Conservation (phyloP, 2,888 invertebrate genomes). For the Spodoptera littoralis region DNA sequence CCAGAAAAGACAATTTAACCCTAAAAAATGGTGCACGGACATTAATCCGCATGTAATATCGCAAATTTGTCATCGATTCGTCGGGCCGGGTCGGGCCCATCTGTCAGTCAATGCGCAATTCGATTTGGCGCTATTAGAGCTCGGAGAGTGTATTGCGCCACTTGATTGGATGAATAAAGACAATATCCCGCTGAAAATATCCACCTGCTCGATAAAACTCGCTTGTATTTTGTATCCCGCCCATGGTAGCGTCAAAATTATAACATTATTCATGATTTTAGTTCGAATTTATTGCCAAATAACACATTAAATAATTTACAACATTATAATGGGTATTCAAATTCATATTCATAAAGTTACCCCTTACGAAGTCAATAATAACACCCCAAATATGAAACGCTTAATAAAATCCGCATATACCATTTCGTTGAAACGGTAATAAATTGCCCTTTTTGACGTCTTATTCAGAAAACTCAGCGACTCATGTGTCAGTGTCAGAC, state of each 20-base stretch:
- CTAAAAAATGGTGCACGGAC: constrained; percentile 87
- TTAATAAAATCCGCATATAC: constrained; percentile 83
- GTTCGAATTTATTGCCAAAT: no score
- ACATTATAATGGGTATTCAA: constrained; percentile 35
- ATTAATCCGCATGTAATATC: constrained; percentile 89
- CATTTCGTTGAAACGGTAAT: constrained; percentile 71
- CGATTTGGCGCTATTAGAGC: constrained; percentile 83
- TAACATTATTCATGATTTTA: neutral
- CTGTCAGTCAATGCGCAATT: constrained; percentile 81
- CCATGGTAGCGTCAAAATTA: neutral
- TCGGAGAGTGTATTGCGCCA: constrained; percentile 63
- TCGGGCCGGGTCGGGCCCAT: constrained; percentile 74
- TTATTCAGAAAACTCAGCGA: constrained; percentile 76
- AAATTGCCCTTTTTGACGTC: constrained; percentile 87
- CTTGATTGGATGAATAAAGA: constrained; percentile 72
- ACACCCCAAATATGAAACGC: constrained; percentile 82
- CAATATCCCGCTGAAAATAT: constrained; percentile 54
- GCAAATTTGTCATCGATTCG: constrained; percentile 87
- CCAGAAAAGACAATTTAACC: constrained; percentile 88
- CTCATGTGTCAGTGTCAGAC: constrained; percentile 76
- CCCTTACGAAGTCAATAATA: constrained; percentile 70
- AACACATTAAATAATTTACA: constrained; percentile 8
- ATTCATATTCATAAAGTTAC: constrained; percentile 62
- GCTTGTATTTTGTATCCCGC: neutral
- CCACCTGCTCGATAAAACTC: constrained; percentile 20